These are phyloP conservation scores for Pemphigus obesinymphae DNA, from an alignment of 1,140 invertebrate genomes.

Conservation along the genomic window DNA sequence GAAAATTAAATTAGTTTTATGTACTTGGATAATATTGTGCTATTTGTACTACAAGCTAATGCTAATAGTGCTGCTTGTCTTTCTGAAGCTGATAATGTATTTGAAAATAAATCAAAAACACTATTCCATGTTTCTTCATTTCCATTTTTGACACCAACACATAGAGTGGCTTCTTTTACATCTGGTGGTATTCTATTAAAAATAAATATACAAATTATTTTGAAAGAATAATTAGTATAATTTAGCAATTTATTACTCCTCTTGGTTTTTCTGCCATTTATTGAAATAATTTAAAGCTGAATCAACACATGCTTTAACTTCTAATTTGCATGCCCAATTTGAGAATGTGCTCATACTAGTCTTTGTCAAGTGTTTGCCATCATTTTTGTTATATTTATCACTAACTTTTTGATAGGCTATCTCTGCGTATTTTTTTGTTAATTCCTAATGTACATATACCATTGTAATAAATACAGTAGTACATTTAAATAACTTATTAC, in stretches of 20 bases:
- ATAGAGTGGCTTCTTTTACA: constrained; percentile 41
- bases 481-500: background rate
- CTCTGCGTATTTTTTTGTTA: constrained; percentile 4
- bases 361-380: constrained; percentile 5
- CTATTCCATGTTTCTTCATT: constrained; percentile 33
- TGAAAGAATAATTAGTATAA: background rate
- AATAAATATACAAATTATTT: background rate
- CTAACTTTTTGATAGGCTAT: constrained; percentile 8
- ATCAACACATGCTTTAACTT: background rate
- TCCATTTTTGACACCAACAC: constrained; percentile 40
- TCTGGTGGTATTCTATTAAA: constrained; percentile 34
- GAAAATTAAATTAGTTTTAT: background rate
- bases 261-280: background rate
- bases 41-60: constrained; percentile 39
- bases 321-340: constrained; percentile 22
- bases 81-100: constrained; percentile 37
- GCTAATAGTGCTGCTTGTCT: constrained; percentile 23
- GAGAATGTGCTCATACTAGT: background rate
- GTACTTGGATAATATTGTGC: constrained; percentile 28
- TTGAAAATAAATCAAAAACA: constrained; percentile 41
- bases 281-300: background rate
- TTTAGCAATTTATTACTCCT: constrained; percentile 4
- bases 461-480: background rate
- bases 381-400: background rate
- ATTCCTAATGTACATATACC: background rate